Base-by-base conservation (phyloP, 37 sponge, comb jelly and placozoan species). In the Tethya wilhelma region DNA sequence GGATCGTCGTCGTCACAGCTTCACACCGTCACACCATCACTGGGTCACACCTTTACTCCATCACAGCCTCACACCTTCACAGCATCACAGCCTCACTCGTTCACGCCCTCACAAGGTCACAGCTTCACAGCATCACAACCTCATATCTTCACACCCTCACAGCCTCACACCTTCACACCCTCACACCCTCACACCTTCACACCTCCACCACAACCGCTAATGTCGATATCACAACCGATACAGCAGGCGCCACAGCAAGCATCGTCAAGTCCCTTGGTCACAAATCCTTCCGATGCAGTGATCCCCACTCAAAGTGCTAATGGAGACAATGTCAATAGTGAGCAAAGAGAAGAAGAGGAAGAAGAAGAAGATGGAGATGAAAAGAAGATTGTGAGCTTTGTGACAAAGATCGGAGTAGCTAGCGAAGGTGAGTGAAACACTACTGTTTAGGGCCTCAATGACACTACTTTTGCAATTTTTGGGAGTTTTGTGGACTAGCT, bases 391-490 rank as follows among this genome's bases (percentile, higher is more conserved):
- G 73, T 72, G 3, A 46, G 23, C 6, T 72, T 72, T 72, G 55
- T 72, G 34, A 44, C 45, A 5, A 72, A 72, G 34, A 49, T 72
- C 9, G 55, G 49, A 28, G 55, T 72, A 2, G 53, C 55, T 30
- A 26, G 42, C 20, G 45, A 72, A 53, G 73, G 73, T 72, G 44
- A 72, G 43, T 7, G 23, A 4, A n/a, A n/a, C n/a, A n/a, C n/a
- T n/a, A n/a, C n/a, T n/a, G n/a, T n/a, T n/a, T n/a, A n/a, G n/a
- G n/a, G n/a, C n/a, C n/a, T n/a, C n/a, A n/a, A n/a, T n/a, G n/a
- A n/a, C n/a, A n/a, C n/a, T n/a, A n/a, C n/a, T n/a, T n/a, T n/a
- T n/a, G n/a, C n/a, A n/a, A n/a, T n/a, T n/a, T n/a, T n/a, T n/a
- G n/a, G n/a, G n/a, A n/a, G n/a, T n/a, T n/a, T n/a, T n/a, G n/a